Evolutionary conservation across 2,797 vertebrate species (phyloP).

Genomic region (Thamnophis elegans): DNA sequence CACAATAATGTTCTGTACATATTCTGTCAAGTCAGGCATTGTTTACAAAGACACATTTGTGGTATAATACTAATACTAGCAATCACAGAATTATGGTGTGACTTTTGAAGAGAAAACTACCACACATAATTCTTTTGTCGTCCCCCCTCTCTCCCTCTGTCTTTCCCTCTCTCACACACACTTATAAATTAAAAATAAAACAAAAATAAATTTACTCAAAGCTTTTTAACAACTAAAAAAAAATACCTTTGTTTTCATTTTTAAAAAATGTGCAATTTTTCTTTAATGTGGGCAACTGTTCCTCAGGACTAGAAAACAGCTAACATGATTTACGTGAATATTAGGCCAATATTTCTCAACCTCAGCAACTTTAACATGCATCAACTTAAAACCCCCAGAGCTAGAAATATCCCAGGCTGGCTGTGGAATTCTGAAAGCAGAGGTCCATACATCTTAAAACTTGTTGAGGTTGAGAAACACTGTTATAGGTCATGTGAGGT

Average conservation of each 20-base stretch:
- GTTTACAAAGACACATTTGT: neutral
- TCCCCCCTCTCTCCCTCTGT: neutral
- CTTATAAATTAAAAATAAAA: neutral
- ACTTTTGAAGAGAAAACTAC: neutral
- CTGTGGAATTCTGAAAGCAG: neutral
- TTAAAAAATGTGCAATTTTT: neutral
- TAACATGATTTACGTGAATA: neutral
- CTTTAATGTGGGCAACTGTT: neutral
- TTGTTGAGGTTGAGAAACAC: neutral
- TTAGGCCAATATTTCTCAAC: neutral
- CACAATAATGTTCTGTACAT: neutral
- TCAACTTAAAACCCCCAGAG: neutral
- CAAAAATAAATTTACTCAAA: neutral
- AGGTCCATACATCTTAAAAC: neutral
- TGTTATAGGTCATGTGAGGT: neutral
- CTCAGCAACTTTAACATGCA: neutral
- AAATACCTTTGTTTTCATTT: neutral
- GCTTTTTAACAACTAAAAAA: neutral
- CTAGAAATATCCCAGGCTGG: neutral
- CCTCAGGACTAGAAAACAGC: neutral
- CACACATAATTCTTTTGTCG: neutral
- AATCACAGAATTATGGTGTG: neutral
- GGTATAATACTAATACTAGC: neutral
- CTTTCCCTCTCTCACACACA: neutral
- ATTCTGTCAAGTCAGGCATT: neutral